phyloP scores from a whole-genome alignment of 2,113 vertebrate genomes.

The Labrus mixtus region DNA sequence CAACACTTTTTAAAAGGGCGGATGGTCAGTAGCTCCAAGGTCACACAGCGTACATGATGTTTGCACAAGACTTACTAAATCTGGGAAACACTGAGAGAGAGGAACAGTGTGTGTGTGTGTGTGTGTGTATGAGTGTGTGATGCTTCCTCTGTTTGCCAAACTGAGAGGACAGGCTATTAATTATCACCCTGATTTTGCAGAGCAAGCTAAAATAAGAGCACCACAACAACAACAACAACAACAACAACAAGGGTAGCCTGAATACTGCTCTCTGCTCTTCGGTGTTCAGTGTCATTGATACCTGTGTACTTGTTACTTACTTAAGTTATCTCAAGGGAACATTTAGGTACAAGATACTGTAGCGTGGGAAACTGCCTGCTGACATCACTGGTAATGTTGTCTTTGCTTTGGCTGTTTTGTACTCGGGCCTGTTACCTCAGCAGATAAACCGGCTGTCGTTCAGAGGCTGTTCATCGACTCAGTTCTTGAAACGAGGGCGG shows the following conservation, averaged over 20 bases:
- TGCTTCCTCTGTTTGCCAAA: constrained; percentile 6
- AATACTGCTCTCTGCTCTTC: neutral
- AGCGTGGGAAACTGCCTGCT: neutral
- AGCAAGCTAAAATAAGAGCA: constrained; percentile 28
- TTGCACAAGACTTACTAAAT: constrained; percentile 55
- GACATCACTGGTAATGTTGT: neutral
- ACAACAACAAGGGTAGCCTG: neutral
- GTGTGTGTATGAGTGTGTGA: constrained; percentile 10
- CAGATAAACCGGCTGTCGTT: constrained; percentile 7
- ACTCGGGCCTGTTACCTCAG: constrained; percentile 3
- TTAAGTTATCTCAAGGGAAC: neutral
- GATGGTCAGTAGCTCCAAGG: constrained; percentile 45
- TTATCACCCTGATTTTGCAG: constrained; percentile 58
- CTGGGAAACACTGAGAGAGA: constrained; percentile 34
- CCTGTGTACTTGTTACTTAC: neutral
- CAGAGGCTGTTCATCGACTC: neutral
- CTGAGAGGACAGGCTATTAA: constrained; percentile 52
- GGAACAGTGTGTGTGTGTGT: constrained; percentile 14
- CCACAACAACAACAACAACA: neutral
- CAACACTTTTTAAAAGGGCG: neutral
- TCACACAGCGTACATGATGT: constrained; percentile 27
- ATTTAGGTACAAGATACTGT: neutral
- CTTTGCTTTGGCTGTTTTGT: neutral
- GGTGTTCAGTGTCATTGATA: neutral
- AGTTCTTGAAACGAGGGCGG: neutral